phyloP scores from a whole-genome alignment of 92 coral and sea anemone genomes.

The Siderastrea siderea region DNA sequence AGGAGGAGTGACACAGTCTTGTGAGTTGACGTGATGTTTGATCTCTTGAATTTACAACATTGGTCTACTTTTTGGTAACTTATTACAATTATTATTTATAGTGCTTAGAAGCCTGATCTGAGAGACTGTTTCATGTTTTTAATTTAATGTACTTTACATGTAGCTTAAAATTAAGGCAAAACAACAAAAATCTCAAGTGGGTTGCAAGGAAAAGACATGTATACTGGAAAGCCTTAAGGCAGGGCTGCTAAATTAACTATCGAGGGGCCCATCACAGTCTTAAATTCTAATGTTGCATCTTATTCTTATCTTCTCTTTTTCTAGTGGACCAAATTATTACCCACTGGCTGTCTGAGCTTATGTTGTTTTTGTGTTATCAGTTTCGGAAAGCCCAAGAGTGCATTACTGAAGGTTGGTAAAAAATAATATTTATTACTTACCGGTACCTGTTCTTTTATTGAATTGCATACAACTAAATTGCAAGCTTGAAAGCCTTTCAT shows the following conservation, averaged over 20 bases:
- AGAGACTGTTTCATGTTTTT: too few species aligned
- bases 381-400: conserved; percentile 47
- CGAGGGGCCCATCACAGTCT: background rate
- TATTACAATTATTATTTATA: background rate
- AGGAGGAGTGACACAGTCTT: conserved; percentile 8
- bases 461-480: background rate
- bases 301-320: background rate
- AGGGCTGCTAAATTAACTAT: background rate
- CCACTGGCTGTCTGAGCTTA: conserved; percentile 60
- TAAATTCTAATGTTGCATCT: background rate
- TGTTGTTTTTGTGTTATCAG: conserved; percentile 43
- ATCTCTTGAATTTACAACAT: background rate
- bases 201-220: too few species aligned
- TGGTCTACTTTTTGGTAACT: background rate
- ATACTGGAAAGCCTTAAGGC: too few species aligned
- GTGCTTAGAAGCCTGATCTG: too few species aligned
- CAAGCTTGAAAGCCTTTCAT: background rate
- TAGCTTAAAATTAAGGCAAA: too few species aligned
- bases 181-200: too few species aligned
- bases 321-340: conserved; percentile 60
- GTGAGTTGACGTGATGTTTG: conserved; percentile 40
- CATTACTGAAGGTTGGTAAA: conserved; percentile 7
- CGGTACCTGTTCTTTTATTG: background rate
- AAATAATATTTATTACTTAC: too few species aligned
- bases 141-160: too few species aligned